phyloP scores from a whole-genome alignment of 1,140 invertebrate genomes.

The Drosophila arizonae region DNA sequence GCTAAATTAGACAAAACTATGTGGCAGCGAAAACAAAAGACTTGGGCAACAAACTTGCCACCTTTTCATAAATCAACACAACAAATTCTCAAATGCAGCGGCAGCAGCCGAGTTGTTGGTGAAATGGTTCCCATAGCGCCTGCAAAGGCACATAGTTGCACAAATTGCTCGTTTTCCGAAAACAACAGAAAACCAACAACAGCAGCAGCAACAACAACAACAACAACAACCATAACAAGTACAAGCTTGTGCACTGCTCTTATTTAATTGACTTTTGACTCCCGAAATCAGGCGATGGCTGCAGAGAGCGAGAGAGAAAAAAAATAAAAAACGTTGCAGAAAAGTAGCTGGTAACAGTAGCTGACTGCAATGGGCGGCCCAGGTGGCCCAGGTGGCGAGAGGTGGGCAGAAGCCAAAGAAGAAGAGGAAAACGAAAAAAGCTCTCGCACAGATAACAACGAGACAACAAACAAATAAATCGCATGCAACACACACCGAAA shows the following conservation, averaged over 20 bases:
- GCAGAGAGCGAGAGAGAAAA: conserved; percentile 9
- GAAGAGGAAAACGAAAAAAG: conserved; percentile 34
- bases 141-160: conserved; percentile 62
- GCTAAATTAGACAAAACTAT: conserved; percentile 3
- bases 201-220: conserved; percentile 23
- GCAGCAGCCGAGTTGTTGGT: conserved; percentile 45
- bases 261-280: conserved; percentile 83
- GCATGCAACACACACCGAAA: conserved; percentile 55
- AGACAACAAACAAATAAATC: conserved; percentile 82
- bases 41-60: conserved; percentile 41
- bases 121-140: conserved; percentile 77
- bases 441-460: conserved; percentile 72
- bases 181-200: conserved; percentile 39
- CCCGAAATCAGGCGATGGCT: conserved; percentile 57
- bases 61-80: conserved; percentile 71
- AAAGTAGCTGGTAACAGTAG: conserved; percentile 46
- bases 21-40: conserved; percentile 22
- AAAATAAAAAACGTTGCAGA: conserved; percentile 14
- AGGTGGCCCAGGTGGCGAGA: conserved; percentile 1
- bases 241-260: conserved; percentile 79
- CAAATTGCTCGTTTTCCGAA: conserved; percentile 72
- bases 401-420: background rate
- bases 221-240: conserved; percentile 63
- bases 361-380: conserved; percentile 9
- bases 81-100: conserved; percentile 36